These are phyloP conservation scores for Drosophila varians DNA, from an alignment of 1,140 invertebrate genomes.

Conservation along the genomic window DNA sequence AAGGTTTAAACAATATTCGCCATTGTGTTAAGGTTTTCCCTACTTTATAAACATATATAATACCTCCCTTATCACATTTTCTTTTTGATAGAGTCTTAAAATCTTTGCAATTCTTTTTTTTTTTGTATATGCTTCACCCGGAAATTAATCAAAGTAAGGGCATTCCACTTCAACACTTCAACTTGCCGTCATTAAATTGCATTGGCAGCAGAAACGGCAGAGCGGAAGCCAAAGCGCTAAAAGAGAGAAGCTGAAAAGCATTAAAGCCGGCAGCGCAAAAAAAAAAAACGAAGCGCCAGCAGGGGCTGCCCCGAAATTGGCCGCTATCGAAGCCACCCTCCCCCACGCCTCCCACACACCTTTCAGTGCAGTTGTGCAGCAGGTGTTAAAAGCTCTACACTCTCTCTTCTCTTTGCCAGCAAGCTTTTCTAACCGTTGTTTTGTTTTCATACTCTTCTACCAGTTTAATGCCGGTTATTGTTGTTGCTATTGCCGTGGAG, in stretches of 20 bases:
- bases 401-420: background rate
- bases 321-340: background rate
- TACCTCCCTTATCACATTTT: background rate
- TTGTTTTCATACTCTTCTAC: constrained; percentile 49
- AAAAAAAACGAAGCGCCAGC: background rate
- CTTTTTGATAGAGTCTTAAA: background rate
- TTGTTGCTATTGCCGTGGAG: constrained; percentile 53
- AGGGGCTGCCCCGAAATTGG: background rate
- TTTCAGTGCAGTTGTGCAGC: constrained; percentile 43
- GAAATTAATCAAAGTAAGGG: constrained; percentile 1
- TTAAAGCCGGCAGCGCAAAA: background rate
- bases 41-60: no score
- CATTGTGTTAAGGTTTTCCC: no score
- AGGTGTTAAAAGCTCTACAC: constrained; percentile 61
- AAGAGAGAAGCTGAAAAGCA: background rate
- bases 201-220: constrained; percentile 1
- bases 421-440: constrained; percentile 64
- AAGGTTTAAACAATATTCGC: no score
- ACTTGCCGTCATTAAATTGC: background rate
- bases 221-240: constrained; percentile 16
- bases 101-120: background rate
- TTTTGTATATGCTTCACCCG: background rate
- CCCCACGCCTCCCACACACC: background rate
- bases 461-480: constrained; percentile 65
- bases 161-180: background rate